Evolutionary conservation across 2,113 vertebrate genomes (phyloP).

Genomic region (Oplegnathus fasciatus): DNA sequence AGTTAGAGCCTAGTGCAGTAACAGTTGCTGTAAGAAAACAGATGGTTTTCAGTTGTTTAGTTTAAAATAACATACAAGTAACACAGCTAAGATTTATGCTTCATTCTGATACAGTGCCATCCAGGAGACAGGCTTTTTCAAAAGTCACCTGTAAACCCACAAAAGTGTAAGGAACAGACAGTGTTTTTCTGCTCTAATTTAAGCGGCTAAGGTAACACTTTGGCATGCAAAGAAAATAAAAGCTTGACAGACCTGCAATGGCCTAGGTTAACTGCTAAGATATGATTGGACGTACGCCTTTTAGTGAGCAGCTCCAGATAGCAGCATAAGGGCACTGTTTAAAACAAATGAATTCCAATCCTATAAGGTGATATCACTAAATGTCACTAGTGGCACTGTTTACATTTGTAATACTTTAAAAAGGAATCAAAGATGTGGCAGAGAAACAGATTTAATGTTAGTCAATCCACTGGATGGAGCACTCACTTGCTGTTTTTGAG

Average conservation of each 20-base stretch:
- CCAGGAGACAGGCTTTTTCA: too few relatives aligned
- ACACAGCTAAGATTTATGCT: too few relatives aligned
- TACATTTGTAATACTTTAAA: neutral
- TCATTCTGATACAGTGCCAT: too few relatives aligned
- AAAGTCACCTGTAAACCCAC: too few relatives aligned
- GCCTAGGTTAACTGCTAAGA: neutral
- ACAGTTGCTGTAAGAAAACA: neutral
- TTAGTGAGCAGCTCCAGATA: neutral
- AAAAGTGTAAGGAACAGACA: too few relatives aligned
- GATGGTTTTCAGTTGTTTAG: too few relatives aligned
- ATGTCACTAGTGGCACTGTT: neutral
- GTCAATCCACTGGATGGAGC: neutral
- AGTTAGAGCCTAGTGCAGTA: neutral
- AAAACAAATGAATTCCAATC: neutral
- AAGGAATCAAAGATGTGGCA: neutral
- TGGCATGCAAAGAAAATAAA: neutral
- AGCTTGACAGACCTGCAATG: neutral
- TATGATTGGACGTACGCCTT: too few relatives aligned
- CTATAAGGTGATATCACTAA: neutral
- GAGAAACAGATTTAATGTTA: neutral
- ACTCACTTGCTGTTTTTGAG: neutral
- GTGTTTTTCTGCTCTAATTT: too few relatives aligned
- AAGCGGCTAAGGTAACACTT: too few relatives aligned
- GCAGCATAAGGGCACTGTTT: neutral
- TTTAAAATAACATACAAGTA: too few relatives aligned